Conservation (phyloP, 2,797 vertebrate genomes). For the Rallus crepitans region DNA sequence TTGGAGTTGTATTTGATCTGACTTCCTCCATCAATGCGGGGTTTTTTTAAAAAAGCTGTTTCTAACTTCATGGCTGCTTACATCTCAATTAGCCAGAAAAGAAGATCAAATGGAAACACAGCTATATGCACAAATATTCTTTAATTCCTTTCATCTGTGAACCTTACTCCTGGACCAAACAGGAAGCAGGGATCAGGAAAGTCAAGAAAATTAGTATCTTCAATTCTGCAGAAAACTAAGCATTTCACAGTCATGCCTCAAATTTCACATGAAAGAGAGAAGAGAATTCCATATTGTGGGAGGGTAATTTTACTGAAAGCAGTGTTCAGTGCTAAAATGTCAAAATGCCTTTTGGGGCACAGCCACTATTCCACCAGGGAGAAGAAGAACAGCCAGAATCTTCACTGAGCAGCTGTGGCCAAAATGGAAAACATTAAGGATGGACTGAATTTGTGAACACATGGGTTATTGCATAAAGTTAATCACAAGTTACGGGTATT, state of each 20-base stretch:
- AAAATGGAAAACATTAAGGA: neutral
- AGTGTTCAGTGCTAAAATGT: neutral
- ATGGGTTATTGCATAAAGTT: neutral
- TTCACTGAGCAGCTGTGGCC: neutral
- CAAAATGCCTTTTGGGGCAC: neutral
- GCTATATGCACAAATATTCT: neutral
- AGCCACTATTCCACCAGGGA: neutral
- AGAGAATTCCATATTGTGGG: neutral
- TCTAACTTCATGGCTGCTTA: neutral
- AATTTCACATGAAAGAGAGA: neutral
- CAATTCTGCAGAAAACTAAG: neutral
- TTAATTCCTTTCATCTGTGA: neutral
- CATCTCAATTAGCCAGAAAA: neutral
- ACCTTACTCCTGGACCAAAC: neutral
- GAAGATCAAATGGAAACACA: neutral
- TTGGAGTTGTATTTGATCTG: neutral
- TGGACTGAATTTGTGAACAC: neutral
- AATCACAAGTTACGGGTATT: neutral
- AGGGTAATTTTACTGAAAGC: neutral
- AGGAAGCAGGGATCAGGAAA: neutral
- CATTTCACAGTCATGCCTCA: slow-evolving; percentile 7
- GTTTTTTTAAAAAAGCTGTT: neutral
- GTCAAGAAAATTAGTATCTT: neutral
- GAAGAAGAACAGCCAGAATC: neutral
- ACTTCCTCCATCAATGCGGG: neutral